Evolutionary conservation across 2,797 vertebrate species (phyloP).

Genomic region (Aselliscus stoliczkanus): DNA sequence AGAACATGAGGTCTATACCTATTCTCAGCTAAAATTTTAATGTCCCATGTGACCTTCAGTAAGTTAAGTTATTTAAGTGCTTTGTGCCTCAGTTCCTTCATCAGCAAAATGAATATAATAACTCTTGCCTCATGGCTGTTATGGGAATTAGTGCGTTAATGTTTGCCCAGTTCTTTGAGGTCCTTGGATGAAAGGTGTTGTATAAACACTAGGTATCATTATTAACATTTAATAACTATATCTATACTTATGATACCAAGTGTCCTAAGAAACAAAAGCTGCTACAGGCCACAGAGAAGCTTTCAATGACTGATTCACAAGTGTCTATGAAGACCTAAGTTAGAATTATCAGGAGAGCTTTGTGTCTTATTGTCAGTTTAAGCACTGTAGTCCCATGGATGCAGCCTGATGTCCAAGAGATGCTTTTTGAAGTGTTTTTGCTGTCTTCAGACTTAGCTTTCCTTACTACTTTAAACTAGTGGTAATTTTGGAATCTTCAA

Average conservation of each 20-base stretch:
- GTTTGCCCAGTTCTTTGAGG: conserved; percentile 71
- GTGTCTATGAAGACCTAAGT: conserved; percentile 26
- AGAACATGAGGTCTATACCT: neutral
- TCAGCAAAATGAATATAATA: conserved; percentile 54
- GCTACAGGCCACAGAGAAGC: conserved; percentile 47
- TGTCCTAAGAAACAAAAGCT: conserved; percentile 65
- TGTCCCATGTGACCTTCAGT: neutral
- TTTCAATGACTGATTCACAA: conserved; percentile 49
- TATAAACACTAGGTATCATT: conserved; percentile 65
- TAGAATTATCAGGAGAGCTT: conserved; percentile 39
- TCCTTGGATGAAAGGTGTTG: conserved; percentile 69
- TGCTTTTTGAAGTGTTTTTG: neutral
- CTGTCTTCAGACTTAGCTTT: neutral
- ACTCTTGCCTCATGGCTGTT: conserved; percentile 60
- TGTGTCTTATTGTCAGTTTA: neutral
- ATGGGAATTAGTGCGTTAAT: conserved; percentile 67
- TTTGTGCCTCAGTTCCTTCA: conserved; percentile 38
- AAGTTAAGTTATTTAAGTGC: conserved; percentile 18
- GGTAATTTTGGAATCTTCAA: neutral
- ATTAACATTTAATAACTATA: conserved; percentile 66
- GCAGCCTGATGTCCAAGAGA: neutral
- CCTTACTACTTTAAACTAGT: neutral
- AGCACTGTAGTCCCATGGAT: neutral
- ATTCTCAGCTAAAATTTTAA: neutral
- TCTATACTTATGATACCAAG: conserved; percentile 55